These are phyloP conservation scores for Ptychadena robeensis DNA, from an alignment of 2,797 vertebrate genomes.

Conservation along the genomic window DNA sequence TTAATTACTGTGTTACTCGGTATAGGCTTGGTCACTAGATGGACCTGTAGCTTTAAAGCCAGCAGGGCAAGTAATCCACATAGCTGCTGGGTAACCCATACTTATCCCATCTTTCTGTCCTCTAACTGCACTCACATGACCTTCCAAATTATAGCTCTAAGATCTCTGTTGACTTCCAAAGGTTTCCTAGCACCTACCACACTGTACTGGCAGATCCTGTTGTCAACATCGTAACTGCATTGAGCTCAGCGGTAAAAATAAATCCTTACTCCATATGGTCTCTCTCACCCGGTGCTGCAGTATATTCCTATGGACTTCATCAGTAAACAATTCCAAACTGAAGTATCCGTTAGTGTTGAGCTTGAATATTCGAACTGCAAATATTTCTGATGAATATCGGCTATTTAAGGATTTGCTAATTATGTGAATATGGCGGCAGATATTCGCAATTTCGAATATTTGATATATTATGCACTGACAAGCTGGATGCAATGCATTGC, in stretches of 20 bases:
- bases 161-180: slow-evolving; percentile 33
- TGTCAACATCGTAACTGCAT: slow-evolving; percentile 33
- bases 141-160: slow-evolving; percentile 48
- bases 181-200: slow-evolving; percentile 37
- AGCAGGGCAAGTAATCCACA: slow-evolving; percentile 19
- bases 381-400: no score
- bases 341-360: no score
- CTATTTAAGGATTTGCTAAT: no score
- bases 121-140: slow-evolving; percentile 18
- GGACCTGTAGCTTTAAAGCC: slow-evolving; percentile 21
- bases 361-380: no score
- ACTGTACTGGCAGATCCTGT: slow-evolving; percentile 24
- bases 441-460: no score
- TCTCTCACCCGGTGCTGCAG: neutral
- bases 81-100: slow-evolving; percentile 22
- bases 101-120: slow-evolving; percentile 28
- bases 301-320: neutral
- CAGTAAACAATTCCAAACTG: neutral
- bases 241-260: slow-evolving; percentile 27
- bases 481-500: no score
- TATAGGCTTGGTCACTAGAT: slow-evolving; percentile 19
- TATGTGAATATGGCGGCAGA: no score
- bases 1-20: slow-evolving; percentile 32
- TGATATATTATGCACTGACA: no score
- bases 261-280: slow-evolving; percentile 21